phyloP scores from a whole-genome alignment of 1,140 invertebrate genomes.

The Drosophila eugracilis region DNA sequence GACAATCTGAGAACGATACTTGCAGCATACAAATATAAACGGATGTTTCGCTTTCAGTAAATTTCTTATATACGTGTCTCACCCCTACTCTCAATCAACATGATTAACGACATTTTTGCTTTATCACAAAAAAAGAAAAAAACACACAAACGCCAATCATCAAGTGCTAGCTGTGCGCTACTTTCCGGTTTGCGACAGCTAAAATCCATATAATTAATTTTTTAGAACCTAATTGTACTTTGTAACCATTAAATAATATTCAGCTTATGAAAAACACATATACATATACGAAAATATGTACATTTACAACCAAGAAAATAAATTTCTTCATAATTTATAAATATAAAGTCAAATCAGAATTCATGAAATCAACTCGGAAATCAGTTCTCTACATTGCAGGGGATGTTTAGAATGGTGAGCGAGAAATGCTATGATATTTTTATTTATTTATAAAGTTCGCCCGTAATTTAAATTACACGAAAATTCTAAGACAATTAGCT shows the following conservation, averaged over 20 bases:
- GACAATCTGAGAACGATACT: slow-evolving; percentile 47
- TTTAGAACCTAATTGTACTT: slow-evolving; percentile 76
- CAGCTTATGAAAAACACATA: slow-evolving; percentile 40
- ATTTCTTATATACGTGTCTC: slow-evolving; percentile 71
- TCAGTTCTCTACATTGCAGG: not conserved
- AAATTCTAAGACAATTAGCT: too few relatives aligned
- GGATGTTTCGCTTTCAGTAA: slow-evolving; percentile 69
- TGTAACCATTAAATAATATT: slow-evolving; percentile 74
- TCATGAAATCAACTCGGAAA: slow-evolving; percentile 6
- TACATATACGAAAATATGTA: slow-evolving; percentile 66
- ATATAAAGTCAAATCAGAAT: slow-evolving; percentile 30
- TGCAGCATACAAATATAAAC: slow-evolving; percentile 25
- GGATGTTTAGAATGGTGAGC: too few relatives aligned
- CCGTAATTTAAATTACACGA: too few relatives aligned
- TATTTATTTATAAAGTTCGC: too few relatives aligned
- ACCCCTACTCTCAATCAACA: slow-evolving; percentile 55
- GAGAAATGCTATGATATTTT: too few relatives aligned
- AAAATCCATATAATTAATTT: slow-evolving; percentile 70
- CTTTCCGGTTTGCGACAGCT: slow-evolving; percentile 51
- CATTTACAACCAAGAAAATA: slow-evolving; percentile 73
- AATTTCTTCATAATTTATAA: slow-evolving; percentile 72
- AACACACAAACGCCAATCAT: slow-evolving; percentile 21
- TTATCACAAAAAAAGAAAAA: slow-evolving; percentile 59
- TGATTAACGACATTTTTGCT: slow-evolving; percentile 78
- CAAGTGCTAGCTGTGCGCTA: slow-evolving; percentile 60